Base-by-base conservation (phyloP, 2,888 invertebrate species). In the Euclidia mi region DNA sequence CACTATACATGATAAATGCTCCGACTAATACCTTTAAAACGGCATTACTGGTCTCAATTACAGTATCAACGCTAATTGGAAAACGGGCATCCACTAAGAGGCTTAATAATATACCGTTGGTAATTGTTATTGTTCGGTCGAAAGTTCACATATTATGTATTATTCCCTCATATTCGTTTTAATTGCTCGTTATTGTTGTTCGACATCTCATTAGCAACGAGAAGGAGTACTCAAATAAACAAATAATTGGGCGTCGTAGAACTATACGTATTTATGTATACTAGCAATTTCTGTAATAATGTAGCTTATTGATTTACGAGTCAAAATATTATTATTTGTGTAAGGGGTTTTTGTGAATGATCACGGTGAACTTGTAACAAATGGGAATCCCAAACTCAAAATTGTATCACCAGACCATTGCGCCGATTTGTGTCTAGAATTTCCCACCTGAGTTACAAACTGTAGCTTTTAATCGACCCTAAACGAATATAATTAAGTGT, bases 171-270 rank as follows among this genome's bases (percentile, higher is more conserved):
- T 59, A 56, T 71, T 70, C 48, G 49, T 71, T 73, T 73, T 73
- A 73, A 70, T 67, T 74, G 65, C 65, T 71, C 56, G 59, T 67
- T 74, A 74, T 67, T 67, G 55, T 58, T 62, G 48, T 56, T 65
- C 58, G 52, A 65, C 48, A 65, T 73, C 61, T 72, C 67, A 73
- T 72, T 73, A 70, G 58, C 55, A 56, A 56, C 53, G 51, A 55
- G 53, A 52, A 50, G 38, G 37, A 38, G 56, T 58, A 56, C 48
- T 61, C 70, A 51, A 49, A 50, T 6, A 65, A 49, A 50, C 4
- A 65, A 72, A 59, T 72, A 68, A 69, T 72, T 72, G 62, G 56
- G 56, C 41, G 50, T 40, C 34, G 49, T 48, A 53, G 41, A 43
- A 42, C 58, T 57, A 37, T 42, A 20, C 40, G 3, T 34, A 41